Conservation (phyloP, 2,888 invertebrate species). For the Leistus spinibarbis region DNA sequence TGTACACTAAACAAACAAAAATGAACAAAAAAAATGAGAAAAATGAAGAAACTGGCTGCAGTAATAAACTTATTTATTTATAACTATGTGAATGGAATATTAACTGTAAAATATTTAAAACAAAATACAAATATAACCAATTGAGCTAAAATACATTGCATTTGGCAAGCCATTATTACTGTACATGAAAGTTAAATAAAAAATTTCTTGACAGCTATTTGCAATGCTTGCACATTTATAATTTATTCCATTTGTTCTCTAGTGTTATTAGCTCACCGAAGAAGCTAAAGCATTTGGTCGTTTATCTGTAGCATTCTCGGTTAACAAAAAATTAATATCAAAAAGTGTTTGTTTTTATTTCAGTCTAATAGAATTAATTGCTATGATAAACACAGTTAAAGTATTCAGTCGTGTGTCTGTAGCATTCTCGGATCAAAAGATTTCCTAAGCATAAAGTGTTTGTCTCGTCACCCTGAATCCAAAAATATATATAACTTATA, state of each 20-base stretch:
- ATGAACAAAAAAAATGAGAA: not conserved
- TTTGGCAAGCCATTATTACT: conserved; percentile 38
- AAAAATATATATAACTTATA: no score
- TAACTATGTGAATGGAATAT: conserved; percentile 30
- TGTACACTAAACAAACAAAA: conserved; percentile 26
- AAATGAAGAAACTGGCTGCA: conserved; percentile 4
- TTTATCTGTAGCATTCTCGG: no score
- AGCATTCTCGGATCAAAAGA: no score
- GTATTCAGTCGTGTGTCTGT: no score
- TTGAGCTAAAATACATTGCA: conserved; percentile 35
- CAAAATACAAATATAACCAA: conserved; percentile 28
- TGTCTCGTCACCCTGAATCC: no score
- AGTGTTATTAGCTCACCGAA: no score
- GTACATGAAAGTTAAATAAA: conserved; percentile 39
- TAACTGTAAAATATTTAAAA: conserved; percentile 33
- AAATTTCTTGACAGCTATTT: conserved; percentile 39
- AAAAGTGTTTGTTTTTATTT: no score
- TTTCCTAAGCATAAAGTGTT: no score
- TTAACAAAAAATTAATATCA: no score
- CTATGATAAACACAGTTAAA: no score
- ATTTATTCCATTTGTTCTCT: not conserved
- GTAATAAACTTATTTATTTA: conserved; percentile 37
- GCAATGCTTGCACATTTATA: not conserved
- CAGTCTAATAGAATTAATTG: no score
- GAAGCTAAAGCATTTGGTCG: no score